Evolutionary conservation across 2,888 invertebrate genomes (phyloP), one percentile per base, ranked within the genome.

Genomic region (Phengaris arion): DNA sequence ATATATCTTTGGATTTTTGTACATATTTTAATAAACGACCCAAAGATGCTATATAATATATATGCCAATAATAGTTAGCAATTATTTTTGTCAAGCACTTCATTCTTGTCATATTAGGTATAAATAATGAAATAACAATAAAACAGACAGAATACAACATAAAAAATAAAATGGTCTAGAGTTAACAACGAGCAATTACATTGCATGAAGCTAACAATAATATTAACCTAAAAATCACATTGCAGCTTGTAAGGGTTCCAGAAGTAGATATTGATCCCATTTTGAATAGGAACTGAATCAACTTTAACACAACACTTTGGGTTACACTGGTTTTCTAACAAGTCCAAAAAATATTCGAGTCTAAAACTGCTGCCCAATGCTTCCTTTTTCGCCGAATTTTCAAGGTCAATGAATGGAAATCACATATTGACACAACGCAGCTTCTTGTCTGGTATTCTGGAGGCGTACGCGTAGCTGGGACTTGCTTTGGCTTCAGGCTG

Each of bases 351-450:
- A 52, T 52, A 6, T 48, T 48, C 48, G 12, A 64, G 35, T 64
- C 13, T 35, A 64, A 64, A 69, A 15, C 1, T 48, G 46, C 48
- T 13, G 15, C 15, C 48, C 2, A 69, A n/a, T 48, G 35, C 35
- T 35, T 35, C 4, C 35, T 0, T 35, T 35, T 35, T 35, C 35
- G 2, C 35, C 4, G 35, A 35, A 4, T 22, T n/a, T 9, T 48
- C 69, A 48, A 69, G n/a, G 48, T 46, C 69, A 69, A 51, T 70
- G n/a, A 76, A 76, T n/a, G 22, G 59, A 15, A 74, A 94, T 94
- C 93, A 96, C 94, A 97, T 96, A 88, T 97, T 96, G 74, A 97
- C 94, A 85, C 97, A 97, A 84, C 97, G 97, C 80, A 97, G 86
- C 81, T 95, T 96, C 88, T 96, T 97, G 76, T 95, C 95, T 13